Conservation (phyloP, 2,888 invertebrate species). For the Caenorhabditis sp. region DNA sequence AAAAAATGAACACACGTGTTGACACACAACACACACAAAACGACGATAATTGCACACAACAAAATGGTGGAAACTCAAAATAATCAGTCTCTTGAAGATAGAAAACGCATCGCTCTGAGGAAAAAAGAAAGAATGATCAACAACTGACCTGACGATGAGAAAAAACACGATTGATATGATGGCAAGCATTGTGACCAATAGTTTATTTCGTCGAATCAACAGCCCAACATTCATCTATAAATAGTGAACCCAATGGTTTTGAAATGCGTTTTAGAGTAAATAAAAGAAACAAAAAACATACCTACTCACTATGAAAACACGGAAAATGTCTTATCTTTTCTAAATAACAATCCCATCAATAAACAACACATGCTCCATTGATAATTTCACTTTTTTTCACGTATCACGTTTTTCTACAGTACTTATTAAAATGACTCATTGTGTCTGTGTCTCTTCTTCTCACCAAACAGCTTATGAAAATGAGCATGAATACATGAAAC, state of each 20-base stretch:
- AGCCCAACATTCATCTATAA: slow-evolving; percentile 30
- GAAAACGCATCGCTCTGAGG: background rate
- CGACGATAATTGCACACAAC: background rate
- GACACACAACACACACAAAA: slow-evolving; percentile 15
- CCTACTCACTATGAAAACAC: background rate
- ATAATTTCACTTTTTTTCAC: background rate
- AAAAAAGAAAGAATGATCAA: background rate
- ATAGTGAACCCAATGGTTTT: slow-evolving; percentile 27
- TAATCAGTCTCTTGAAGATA: background rate
- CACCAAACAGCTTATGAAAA: slow-evolving; percentile 36
- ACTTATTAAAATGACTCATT: slow-evolving; percentile 3
- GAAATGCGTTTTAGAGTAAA: background rate
- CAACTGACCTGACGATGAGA: slow-evolving; percentile 29
- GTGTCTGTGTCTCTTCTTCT: slow-evolving; percentile 15
- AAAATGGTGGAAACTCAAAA: background rate
- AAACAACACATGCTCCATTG: background rate
- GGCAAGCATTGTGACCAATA: slow-evolving; percentile 30
- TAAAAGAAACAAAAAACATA: background rate
- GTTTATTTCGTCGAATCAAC: slow-evolving; percentile 31
- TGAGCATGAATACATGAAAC: slow-evolving; percentile 23
- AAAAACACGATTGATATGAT: slow-evolving; percentile 15
- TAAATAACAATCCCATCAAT: background rate
- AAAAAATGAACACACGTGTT: slow-evolving; percentile 5
- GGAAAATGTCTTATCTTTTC: slow-evolving; percentile 1
- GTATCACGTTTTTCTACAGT: background rate